A percentile compares a stretch with the other conserved stretches of the same genome.
Conservation (phyloP, 2,113 vertebrate species). For the Paedocypris sp. region DNA sequence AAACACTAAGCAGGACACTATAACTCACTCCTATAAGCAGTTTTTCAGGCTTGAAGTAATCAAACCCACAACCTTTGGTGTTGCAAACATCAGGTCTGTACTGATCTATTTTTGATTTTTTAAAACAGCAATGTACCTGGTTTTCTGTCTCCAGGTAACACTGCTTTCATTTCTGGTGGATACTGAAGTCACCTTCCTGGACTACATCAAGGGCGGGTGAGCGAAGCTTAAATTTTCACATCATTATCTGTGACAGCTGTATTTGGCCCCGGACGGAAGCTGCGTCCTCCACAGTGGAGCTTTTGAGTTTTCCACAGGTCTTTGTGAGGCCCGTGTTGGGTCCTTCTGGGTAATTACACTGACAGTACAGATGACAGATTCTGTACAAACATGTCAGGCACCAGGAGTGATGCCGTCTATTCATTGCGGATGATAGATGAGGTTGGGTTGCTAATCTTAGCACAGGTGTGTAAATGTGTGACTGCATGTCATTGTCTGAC, state of each 20-base stretch:
- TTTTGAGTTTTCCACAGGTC: background rate
- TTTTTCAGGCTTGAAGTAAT: no score
- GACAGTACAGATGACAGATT: slow-evolving; percentile 3
- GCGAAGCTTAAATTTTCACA: background rate
- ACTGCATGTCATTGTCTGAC: slow-evolving; percentile 14
- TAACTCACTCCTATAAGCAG: no score
- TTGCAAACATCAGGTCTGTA: no score
- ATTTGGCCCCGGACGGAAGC: background rate
- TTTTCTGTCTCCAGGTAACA: slow-evolving; percentile 71
- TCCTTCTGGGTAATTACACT: background rate
- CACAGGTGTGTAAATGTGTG: slow-evolving; percentile 9
- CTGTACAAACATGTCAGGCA: background rate
- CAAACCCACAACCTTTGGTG: no score
- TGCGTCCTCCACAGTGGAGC: background rate
- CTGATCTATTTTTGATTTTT: no score
- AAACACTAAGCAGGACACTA: no score
- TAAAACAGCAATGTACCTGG: no score
- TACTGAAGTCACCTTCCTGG: slow-evolving; percentile 94
- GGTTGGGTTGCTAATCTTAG: slow-evolving; percentile 7
- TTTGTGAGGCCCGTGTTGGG: background rate
- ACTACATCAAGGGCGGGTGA: slow-evolving; percentile 99
- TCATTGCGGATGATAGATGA: slow-evolving; percentile 13
- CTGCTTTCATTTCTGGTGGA: slow-evolving; percentile 95
- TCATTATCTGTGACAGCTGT: background rate
- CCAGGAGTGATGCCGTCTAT: slow-evolving; percentile 15